Percentiles rank a stretch among this genome's conserved stretches.
Conservation (phyloP, 2,888 invertebrate genomes). For the Parnassius glacialis region DNA sequence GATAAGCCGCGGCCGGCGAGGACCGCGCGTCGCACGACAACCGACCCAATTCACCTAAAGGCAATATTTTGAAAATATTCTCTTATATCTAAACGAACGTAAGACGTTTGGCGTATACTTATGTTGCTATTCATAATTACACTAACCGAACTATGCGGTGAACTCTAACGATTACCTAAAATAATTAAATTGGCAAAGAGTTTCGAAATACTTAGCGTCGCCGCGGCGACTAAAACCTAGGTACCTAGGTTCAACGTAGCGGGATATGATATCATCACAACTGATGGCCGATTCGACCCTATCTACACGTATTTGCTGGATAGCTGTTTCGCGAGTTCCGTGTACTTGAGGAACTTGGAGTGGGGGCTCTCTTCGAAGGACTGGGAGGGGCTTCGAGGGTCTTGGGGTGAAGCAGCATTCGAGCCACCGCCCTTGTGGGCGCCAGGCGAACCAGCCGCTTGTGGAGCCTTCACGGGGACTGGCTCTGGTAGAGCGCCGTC, state of each 20-base stretch:
- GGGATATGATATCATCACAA: constrained; percentile 83
- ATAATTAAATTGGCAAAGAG: constrained; percentile 81
- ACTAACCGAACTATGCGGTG: constrained; percentile 79
- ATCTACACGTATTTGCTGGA: constrained; percentile 97
- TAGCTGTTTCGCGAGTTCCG: constrained; percentile 98
- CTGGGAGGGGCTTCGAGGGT: constrained; percentile 81
- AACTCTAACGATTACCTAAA: constrained; percentile 76
- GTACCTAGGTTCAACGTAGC: constrained; percentile 78
- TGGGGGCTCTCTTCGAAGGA: constrained; percentile 94
- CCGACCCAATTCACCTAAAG: constrained; percentile 68
- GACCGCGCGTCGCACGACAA: constrained; percentile 43
- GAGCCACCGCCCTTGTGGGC: constrained; percentile 68
- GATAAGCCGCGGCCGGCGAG: constrained; percentile 56
- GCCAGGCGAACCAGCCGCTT: constrained; percentile 69
- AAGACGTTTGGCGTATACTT: constrained; percentile 82
- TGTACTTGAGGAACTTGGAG: constrained; percentile 98
- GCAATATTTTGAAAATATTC: constrained; percentile 79
- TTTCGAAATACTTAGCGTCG: constrained; percentile 80
- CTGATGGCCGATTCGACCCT: constrained; percentile 43
- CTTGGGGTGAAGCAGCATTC: constrained; percentile 74
- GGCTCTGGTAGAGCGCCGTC: constrained; percentile 93
- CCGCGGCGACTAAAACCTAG: constrained; percentile 74
- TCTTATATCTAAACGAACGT: constrained; percentile 76
- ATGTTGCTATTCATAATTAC: constrained; percentile 78
- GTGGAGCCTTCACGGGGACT: constrained; percentile 81